Base-by-base conservation (phyloP, 1,140 invertebrate genomes). In the Vollenhovia emeryi region DNA sequence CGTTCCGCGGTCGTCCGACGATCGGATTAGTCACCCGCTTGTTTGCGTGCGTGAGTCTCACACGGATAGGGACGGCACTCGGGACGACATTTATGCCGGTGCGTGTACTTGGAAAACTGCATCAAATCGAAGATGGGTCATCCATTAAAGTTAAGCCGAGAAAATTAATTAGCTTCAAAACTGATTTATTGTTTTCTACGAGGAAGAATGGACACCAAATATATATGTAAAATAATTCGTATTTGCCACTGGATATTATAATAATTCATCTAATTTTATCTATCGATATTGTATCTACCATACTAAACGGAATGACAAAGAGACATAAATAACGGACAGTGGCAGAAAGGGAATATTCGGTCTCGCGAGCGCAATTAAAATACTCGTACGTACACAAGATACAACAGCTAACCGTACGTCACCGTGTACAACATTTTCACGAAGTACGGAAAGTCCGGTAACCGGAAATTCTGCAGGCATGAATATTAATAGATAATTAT, bases 401-500 rank as follows among this genome's bases (percentile, higher is more conserved):
- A 40, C 15, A 74, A 57, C 9, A 57, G 21, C 30, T 4, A 4
- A 48, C 9, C 21, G 18, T 74, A 74, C 21, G 33, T 74, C 71
- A 74, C 59, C 30, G 33, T 9, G 33, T 74, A 74, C n/a, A 74
- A 55, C 52, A 55, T 59, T 74, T 74, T 74, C 50, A 8, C 50
- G 18, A 74, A 55, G 50, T 21, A 55, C 27, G 50, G 50, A 74
- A 74, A 74, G 30, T 57, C 30, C 24, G 33, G 50, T 40, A 74
- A 24, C 33, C 33, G 50, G 21, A 55, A 74, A 74, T 74, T 74
- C 52, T 57, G 33, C 33, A 18, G 50, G 8, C 50, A 74, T 74
- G 50, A 74, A 74, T 74, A 74, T 74, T 74, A 74, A 74, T 74
- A 74, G 33, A 74, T 55, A 74, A 74, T 74, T 74, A 74, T 57